Evolutionary conservation across 2,113 vertebrate species (phyloP), one percentile per base, ranked within the genome.

Genomic region (Pelmatolapia mariae): DNA sequence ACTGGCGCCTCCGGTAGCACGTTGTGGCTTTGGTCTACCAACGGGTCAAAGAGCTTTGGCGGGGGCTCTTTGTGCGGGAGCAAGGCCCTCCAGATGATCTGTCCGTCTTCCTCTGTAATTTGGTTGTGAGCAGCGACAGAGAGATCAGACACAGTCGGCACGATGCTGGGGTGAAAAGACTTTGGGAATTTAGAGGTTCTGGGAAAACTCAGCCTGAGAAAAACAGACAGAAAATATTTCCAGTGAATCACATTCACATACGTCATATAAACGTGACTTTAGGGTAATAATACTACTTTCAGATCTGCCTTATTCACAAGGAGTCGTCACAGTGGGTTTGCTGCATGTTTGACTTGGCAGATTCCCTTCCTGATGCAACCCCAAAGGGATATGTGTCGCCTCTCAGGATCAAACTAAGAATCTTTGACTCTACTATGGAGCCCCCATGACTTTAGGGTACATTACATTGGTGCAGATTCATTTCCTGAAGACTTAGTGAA

Each of bases 71-170:
- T 94, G 86, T 93, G 88, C 33, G 89, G 45, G 18, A 78, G 47
- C 19, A 93, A 71, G 16, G 86, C 79, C 57, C 82, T 95, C 95
- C 95, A 94, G 68, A 87, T 80, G 80, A 87, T 33, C 18, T 36
- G 85, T 26, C 50, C 66, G 50, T 95, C 89, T 90, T 83, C 86
- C 76, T 89, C 84, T 6, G 85, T 16, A 73, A 87, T 63, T 61
- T 86, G 82, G 87, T 92, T 80, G 82, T 89, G 84, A 24, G 8
- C 22, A 43, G 82, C 59, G 52, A 82, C 86, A 2, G 87, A 29
- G 31, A 86, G 82, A 68, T 88, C 82, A 47, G 86, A 66, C 4
- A 16, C 52, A 29, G 93, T 33, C 33, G 87, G 90, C 79, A 81
- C 29, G 59, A 82, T 38, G 71, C 78, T 5, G 7, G 33, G 13